phyloP scores from a whole-genome alignment of 2,113 vertebrate species.

The Lophotis ruficrista region DNA sequence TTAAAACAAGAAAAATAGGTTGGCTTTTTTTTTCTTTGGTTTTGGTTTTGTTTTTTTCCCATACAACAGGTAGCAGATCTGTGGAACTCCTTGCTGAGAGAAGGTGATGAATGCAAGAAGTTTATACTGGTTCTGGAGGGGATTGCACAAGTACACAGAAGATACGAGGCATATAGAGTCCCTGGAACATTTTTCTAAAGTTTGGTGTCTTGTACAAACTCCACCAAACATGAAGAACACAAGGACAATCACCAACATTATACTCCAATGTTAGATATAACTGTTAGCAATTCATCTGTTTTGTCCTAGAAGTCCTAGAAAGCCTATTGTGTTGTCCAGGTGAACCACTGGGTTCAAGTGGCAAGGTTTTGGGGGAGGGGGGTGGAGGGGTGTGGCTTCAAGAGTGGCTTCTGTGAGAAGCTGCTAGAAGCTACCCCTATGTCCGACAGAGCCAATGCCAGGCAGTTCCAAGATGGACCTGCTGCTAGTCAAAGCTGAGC shows the following conservation, averaged over 20 bases:
- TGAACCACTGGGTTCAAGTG: not conserved
- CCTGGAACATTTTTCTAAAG: not conserved
- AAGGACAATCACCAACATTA: not conserved
- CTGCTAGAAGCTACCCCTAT: too few relatives aligned
- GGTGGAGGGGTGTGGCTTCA: not conserved
- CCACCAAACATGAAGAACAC: not conserved
- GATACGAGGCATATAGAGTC: fast-evolving
- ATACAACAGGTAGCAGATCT: not conserved
- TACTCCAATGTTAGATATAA: not conserved
- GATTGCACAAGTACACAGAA: not conserved
- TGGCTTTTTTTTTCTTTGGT: not conserved
- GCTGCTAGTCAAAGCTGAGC: too few relatives aligned
- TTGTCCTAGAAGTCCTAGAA: not conserved
- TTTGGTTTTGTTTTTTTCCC: not conserved
- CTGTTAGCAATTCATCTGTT: not conserved
- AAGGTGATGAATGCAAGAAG: not conserved
- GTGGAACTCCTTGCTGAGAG: not conserved
- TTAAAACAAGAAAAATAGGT: not conserved
- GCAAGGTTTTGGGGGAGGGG: not conserved
- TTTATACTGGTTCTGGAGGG: not conserved
- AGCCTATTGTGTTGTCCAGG: not conserved
- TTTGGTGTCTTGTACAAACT: not conserved
- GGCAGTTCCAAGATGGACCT: too few relatives aligned
- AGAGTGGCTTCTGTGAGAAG: too few relatives aligned
- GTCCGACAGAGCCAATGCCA: too few relatives aligned